Base-by-base conservation (phyloP, 92 coral and sea anemone species). In the Parazoanthus atlanticus region DNA sequence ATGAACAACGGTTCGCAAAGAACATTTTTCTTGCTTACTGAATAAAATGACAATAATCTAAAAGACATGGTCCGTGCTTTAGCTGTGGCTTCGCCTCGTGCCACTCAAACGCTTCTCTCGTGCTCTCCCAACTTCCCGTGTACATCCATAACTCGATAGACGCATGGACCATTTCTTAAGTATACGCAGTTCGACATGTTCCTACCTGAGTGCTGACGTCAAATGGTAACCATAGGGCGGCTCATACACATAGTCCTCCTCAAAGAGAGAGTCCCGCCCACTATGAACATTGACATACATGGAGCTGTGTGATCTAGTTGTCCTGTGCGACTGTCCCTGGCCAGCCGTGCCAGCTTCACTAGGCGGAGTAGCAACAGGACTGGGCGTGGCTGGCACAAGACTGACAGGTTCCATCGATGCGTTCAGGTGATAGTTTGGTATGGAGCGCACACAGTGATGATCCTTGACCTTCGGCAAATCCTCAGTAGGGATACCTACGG, bases 341-440 rank as follows among this genome's bases (percentile, higher is more conserved):
- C 49, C 79, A 80, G 69, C 30, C 2, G 54, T 73, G 49, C 90
- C 93, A 25, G 78, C 23, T 49, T 85, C 83, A n/a, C 85, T 88
- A 9, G 80, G 73, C 75, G 95, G 95, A 0, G 96, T 92, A 26
- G 78, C 90, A 8, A 86, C 67, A 47, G 98, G 95, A 69, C 93
- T 86, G 3, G 93, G 94, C 0, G 92, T 87, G 78, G 92, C 90
- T 12, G 94, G 90, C n/a, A 95, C 95, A 13, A 95, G 58, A 65
- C 92, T 92, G 3, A 96, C 99, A 13, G 99, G 99, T 86, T 96
- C 99, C 92, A 96, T 89, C 31, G 92, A 88, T 40, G 91, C 97
- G 21, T 96, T 92, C 12, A 93, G 91, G 75, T 92, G 89, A 70
- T 92, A 67, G 85, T 89, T 91, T 28, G 99, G 99, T 33, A 96